A percentile compares a stretch with the other conserved stretches of the same genome.
Conservation (phyloP, 2,888 invertebrate species). For the Entomobrya proxima region DNA sequence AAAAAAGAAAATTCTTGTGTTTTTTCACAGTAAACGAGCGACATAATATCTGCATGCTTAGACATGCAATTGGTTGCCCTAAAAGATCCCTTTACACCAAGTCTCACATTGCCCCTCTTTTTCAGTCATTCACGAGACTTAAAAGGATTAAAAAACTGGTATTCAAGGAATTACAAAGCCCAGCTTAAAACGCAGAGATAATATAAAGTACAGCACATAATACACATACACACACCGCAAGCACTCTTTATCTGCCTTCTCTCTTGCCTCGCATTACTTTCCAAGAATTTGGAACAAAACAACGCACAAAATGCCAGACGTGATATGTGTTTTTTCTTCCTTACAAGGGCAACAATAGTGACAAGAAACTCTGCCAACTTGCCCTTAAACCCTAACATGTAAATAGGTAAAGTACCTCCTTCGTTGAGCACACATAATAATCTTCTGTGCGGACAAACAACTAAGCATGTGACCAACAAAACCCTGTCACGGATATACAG, state of each 20-base stretch:
- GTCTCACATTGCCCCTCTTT: constrained; percentile 33
- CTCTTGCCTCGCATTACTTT: constrained; percentile 2
- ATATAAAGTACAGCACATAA: neutral
- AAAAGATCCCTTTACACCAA: neutral
- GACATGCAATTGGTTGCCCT: neutral
- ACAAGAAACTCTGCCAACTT: neutral
- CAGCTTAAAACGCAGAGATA: neutral
- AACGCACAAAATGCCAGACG: neutral
- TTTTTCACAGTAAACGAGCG: neutral
- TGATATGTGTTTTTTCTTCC: constrained; percentile 18
- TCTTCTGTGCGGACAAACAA: neutral
- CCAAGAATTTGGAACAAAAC: constrained; percentile 9
- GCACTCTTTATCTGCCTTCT: neutral
- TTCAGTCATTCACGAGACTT: neutral
- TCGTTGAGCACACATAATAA: neutral
- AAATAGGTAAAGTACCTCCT: constrained; percentile 6
- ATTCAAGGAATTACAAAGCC: constrained; percentile 4
- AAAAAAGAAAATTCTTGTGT: neutral
- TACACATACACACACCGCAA: neutral
- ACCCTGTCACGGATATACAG: constrained; percentile 23
- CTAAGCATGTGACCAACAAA: constrained; percentile 31
- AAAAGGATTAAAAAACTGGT: constrained; percentile 27
- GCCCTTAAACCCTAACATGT: constrained; percentile 13
- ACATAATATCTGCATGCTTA: neutral
- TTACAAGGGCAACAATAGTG: neutral